Base-by-base conservation (phyloP, 2,797 vertebrate species). In the Spinus olivaceus region DNA sequence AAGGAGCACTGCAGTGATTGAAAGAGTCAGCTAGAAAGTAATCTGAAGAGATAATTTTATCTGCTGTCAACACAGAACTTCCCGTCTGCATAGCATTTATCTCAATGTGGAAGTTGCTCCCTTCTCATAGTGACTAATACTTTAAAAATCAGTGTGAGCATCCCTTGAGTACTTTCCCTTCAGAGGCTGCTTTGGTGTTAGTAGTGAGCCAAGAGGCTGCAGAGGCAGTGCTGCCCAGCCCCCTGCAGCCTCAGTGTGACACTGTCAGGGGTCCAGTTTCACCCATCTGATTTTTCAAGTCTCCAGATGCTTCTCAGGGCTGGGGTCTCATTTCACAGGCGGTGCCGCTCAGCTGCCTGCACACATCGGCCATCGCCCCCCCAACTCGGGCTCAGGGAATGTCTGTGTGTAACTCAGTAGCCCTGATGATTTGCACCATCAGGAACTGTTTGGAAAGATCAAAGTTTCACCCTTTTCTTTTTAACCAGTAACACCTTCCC, bases 21-120 rank as follows among this genome's bases (percentile, higher is more conserved):
- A 56, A 78, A 71, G 47, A 90, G 86, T 51, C 77, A 86, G 73
- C 69, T 70, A 95, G 81, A 93, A 56, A 90, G 51, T 42, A 73
- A 71, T 78, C 56, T 61, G 41, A 66, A 90, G n/a, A 92, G 90
- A 93, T 42, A 88, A 72, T 20, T 51, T 69, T 90, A 87, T 91
- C 81, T 88, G 41, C 82, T 90, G 79, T 93, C 86, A 93, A 63
- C 87, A 84, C 76, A 63, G 66, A n/a, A 46, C 51, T 91, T 94
- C 76, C 66, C 6, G 0, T 32, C 32, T 47, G 46, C 46, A n/a
- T 1, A 35, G 66, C 39, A 15, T 72, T 66, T 53, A 79, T 49
- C 53, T 60, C 81, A 66, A 1, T 7, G 47, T 54, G 60, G 72
- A 95, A 92, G 65, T 28, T 12, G 28, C 50, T 92, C n/a, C 81